These are phyloP conservation scores for Rhabdophis nuchalis DNA, from an alignment of 2,797 vertebrate species.

Conservation along the genomic window DNA sequence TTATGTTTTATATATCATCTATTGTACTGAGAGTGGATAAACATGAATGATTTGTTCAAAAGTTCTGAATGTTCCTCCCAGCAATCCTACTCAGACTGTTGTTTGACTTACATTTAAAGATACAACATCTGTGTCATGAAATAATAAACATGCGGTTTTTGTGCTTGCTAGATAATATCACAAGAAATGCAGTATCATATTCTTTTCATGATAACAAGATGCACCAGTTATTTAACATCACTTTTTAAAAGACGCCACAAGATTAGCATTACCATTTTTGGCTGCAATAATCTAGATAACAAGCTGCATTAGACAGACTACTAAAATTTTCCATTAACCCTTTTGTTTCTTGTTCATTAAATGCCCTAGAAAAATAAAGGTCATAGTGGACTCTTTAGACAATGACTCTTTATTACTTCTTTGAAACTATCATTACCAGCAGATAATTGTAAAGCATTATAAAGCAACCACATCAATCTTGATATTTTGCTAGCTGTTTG, in stretches of 20 bases:
- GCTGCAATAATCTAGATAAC: background rate
- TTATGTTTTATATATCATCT: background rate
- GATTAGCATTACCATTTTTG: background rate
- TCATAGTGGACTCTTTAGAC: background rate
- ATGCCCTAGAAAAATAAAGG: background rate
- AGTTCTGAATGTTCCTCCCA: background rate
- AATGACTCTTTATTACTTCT: background rate
- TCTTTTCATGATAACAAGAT: background rate
- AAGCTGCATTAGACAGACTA: background rate
- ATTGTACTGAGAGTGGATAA: background rate
- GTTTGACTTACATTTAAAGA: background rate
- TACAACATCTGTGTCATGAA: background rate
- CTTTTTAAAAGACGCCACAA: background rate
- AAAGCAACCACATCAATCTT: background rate
- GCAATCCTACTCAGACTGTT: background rate
- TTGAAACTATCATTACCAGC: background rate
- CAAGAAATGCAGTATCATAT: background rate
- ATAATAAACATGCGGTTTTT: background rate
- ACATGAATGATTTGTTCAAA: background rate
- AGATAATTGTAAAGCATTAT: background rate
- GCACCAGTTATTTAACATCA: background rate
- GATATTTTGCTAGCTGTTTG: background rate
- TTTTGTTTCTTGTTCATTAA: background rate
- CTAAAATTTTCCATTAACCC: background rate
- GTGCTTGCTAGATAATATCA: background rate